phyloP scores from a whole-genome alignment of 2,113 vertebrate species.

The Odontophorus gujanensis region DNA sequence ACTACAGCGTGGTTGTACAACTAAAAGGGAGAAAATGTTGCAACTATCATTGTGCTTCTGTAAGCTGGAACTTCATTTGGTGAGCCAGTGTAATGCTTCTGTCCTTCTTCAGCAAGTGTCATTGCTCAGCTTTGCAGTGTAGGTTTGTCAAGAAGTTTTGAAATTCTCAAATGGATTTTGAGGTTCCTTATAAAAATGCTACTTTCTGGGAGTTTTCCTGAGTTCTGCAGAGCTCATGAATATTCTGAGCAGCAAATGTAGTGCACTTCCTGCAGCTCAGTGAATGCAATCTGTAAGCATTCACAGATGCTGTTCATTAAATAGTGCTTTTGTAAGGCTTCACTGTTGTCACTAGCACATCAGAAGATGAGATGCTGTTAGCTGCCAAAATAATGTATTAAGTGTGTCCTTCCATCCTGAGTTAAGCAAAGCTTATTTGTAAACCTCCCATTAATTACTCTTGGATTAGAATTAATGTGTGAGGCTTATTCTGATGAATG shows the following conservation, averaged over 20 bases:
- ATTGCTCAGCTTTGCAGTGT: not conserved
- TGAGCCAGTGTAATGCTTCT: not conserved
- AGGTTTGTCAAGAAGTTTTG: not conserved
- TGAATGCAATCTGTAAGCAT: slow-evolving; percentile 18
- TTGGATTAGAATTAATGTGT: not conserved
- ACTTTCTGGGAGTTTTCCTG: not conserved
- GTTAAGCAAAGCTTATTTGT: slow-evolving; percentile 1
- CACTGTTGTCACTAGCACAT: slow-evolving; percentile 14
- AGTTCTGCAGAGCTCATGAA: slow-evolving; percentile 15
- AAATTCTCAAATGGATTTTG: not conserved
- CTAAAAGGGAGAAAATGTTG: not conserved
- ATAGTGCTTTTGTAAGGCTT: slow-evolving; percentile 19
- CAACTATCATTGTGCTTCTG: not conserved
- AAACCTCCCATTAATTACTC: not conserved
- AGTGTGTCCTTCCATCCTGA: not conserved
- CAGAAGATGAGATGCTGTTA: slow-evolving; percentile 1
- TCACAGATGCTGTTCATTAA: slow-evolving; percentile 35
- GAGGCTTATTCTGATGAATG: not conserved
- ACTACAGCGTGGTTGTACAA: not conserved
- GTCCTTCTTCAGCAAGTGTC: not conserved
- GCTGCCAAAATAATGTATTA: slow-evolving; percentile 32
- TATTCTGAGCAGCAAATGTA: slow-evolving; percentile 30
- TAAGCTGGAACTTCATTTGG: not conserved
- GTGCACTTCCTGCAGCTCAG: slow-evolving; percentile 32
- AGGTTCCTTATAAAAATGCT: not conserved